These are phyloP conservation scores for Hemiscyllium ocellatum DNA, from an alignment of 2,113 vertebrate genomes.

Conservation along the genomic window DNA sequence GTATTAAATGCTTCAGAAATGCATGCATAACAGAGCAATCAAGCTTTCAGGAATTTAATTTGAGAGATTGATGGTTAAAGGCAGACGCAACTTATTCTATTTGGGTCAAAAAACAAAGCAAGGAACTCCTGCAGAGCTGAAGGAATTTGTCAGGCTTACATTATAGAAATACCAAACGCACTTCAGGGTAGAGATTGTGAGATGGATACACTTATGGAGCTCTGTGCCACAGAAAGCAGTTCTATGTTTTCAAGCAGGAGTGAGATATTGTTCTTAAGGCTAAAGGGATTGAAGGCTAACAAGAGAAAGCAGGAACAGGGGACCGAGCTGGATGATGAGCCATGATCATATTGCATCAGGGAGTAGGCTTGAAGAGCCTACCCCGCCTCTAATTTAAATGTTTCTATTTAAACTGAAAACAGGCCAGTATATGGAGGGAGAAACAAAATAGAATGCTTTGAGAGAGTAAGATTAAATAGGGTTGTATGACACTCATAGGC, in stretches of 20 bases:
- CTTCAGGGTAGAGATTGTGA: neutral
- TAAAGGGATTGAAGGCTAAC: too few species aligned
- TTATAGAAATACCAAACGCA: neutral
- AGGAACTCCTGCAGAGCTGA: neutral
- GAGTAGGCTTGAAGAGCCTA: too few species aligned
- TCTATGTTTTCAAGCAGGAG: too few species aligned
- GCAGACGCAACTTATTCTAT: neutral
- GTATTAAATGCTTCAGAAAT: neutral
- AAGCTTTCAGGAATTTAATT: neutral
- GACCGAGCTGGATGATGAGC: too few species aligned
- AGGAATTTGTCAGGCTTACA: neutral
- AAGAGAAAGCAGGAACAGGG: too few species aligned
- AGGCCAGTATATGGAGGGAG: neutral
- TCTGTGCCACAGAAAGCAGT: too few species aligned
- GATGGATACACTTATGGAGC: neutral
- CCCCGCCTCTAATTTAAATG: too few species aligned
- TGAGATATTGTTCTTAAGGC: too few species aligned
- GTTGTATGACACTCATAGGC: neutral
- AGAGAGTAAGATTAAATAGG: neutral
- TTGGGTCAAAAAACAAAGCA: neutral
- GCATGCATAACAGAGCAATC: neutral
- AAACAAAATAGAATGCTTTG: neutral
- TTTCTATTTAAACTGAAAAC: too few species aligned
- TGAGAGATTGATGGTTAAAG: neutral
- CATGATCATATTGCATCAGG: too few species aligned